These are phyloP conservation scores for Tapera naevia DNA, from an alignment of 2,797 vertebrate species.

Conservation along the genomic window DNA sequence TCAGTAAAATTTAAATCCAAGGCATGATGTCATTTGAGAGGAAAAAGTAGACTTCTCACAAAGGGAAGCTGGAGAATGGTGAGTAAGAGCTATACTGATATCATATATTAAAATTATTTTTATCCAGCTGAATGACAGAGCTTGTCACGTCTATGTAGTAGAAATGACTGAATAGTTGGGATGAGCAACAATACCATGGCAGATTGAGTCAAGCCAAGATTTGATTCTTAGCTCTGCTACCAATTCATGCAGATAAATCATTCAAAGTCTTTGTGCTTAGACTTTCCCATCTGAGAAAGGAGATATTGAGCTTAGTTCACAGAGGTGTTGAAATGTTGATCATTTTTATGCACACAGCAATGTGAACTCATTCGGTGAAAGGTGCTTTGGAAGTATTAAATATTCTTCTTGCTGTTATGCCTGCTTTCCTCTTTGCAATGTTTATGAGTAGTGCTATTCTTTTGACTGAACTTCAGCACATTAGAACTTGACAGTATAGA, in stretches of 20 bases:
- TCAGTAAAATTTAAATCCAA: background rate
- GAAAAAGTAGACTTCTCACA: slow-evolving; percentile 2
- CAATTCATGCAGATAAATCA: slow-evolving; percentile 61
- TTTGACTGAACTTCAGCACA: slow-evolving; percentile 34
- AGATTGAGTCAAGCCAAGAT: slow-evolving; percentile 35
- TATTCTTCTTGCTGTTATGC: slow-evolving; percentile 1
- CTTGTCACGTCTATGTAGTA: background rate
- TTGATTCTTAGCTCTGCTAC: slow-evolving; percentile 34
- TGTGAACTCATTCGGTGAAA: background rate
- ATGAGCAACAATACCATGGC: slow-evolving; percentile 20
- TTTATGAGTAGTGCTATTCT: background rate
- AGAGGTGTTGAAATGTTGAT: slow-evolving; percentile 53
- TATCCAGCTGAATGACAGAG: slow-evolving; percentile 33
- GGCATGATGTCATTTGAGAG: background rate
- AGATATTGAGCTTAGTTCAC: slow-evolving; percentile 55
- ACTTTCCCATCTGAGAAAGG: slow-evolving; percentile 46
- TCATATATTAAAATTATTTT: slow-evolving; percentile 23
- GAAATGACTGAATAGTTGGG: slow-evolving; percentile 37
- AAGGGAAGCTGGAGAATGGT: background rate
- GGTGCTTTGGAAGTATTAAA: slow-evolving; percentile 4
- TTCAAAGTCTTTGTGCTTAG: slow-evolving; percentile 46
- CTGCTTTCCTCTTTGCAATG: background rate
- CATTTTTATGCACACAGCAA: slow-evolving; percentile 26
- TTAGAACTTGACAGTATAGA: slow-evolving; percentile 8
- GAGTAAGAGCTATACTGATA: background rate